Conservation (phyloP, 64 coral and sea anemone genomes). For the Acropora tenuis region DNA sequence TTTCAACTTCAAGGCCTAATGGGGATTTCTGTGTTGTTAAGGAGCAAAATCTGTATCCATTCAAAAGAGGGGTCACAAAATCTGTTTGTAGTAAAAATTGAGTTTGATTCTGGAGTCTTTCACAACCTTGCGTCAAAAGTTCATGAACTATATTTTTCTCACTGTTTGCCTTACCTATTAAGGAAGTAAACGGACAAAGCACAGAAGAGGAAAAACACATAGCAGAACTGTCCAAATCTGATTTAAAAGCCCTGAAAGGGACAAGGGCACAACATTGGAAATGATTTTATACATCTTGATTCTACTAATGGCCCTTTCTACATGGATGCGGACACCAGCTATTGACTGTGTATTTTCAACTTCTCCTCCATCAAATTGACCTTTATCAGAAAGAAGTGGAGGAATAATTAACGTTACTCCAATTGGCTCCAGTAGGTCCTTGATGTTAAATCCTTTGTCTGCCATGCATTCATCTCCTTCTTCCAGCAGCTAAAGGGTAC, state of each 20-base stretch:
- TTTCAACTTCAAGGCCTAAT: slow-evolving; percentile 54
- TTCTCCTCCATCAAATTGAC: slow-evolving; percentile 38
- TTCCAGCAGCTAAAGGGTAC: slow-evolving; percentile 54
- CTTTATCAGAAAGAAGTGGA: slow-evolving; percentile 52
- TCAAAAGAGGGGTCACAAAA: too few relatives aligned
- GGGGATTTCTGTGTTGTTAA: slow-evolving; percentile 15
- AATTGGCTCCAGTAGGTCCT: slow-evolving; percentile 47
- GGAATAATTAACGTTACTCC: slow-evolving; percentile 53
- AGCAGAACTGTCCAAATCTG: slow-evolving; percentile 35
- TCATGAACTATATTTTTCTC: slow-evolving; percentile 40
- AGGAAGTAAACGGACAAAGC: neutral
- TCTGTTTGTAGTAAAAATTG: neutral
- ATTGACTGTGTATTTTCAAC: slow-evolving; percentile 50
- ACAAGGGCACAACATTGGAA: slow-evolving; percentile 60
- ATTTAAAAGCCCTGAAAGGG: slow-evolving; percentile 45
- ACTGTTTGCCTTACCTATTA: slow-evolving; percentile 14
- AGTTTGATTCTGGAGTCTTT: neutral
- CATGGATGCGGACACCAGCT: slow-evolving; percentile 17
- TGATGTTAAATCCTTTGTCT: slow-evolving; percentile 57
- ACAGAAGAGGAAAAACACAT: too few relatives aligned
- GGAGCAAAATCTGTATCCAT: slow-evolving; percentile 11
- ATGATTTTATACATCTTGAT: slow-evolving; percentile 71
- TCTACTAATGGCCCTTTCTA: slow-evolving; percentile 44
- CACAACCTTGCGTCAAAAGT: slow-evolving; percentile 4
- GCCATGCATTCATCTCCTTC: slow-evolving; percentile 57